phyloP scores from a whole-genome alignment of 2,113 vertebrate genomes.

The Pungitius pungitius region DNA sequence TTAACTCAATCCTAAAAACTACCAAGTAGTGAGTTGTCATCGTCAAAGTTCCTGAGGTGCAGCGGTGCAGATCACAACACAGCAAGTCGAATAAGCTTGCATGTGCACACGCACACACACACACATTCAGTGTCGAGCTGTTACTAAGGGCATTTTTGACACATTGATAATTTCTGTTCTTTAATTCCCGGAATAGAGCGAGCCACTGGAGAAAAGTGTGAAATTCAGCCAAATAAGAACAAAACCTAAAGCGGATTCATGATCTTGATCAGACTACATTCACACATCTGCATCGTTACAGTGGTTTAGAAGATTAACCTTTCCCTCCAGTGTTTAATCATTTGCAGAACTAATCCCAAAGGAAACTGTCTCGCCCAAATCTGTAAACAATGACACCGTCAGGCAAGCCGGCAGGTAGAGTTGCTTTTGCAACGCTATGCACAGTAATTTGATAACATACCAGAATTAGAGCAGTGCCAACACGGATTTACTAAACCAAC shows the following conservation, averaged over 20 bases:
- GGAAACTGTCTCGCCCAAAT: neutral
- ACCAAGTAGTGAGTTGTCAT: neutral
- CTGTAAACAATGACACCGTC: constrained; percentile 29
- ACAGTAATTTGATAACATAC: constrained; percentile 38
- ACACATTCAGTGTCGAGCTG: neutral
- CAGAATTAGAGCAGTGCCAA: constrained; percentile 24
- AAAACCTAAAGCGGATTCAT: constrained; percentile 5
- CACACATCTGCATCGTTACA: neutral
- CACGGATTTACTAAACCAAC: constrained; percentile 41
- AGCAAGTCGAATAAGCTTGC: constrained; percentile 2
- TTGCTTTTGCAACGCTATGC: constrained; percentile 9
- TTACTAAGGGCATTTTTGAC: neutral
- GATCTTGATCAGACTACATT: neutral
- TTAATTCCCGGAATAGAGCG: neutral
- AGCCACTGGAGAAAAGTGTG: neutral
- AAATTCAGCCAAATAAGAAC: neutral
- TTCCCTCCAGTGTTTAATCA: neutral
- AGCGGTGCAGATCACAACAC: constrained; percentile 37
- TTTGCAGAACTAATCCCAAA: neutral
- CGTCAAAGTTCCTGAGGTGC: constrained; percentile 29
- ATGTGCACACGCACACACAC: constrained; percentile 28
- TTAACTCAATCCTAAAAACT: neutral
- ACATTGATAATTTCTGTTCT: neutral
- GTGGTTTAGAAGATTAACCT: neutral
- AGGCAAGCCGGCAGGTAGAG: constrained; percentile 1